Base-by-base conservation (phyloP, 2,113 vertebrate genomes). In the Chaetodon trifascialis region DNA sequence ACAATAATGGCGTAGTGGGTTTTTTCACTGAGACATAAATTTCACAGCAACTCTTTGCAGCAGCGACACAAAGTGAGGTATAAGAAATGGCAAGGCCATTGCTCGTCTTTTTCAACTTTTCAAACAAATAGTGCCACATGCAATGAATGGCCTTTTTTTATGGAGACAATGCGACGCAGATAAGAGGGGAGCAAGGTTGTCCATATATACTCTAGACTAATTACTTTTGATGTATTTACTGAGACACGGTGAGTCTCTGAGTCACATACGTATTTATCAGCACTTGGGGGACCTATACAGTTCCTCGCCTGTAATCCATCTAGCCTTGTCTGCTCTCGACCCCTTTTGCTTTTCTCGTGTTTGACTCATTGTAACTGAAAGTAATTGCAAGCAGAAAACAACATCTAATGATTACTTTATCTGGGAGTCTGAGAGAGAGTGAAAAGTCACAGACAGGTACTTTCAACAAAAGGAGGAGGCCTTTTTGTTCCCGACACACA, bases 381-480 rank as follows among this genome's bases (percentile, higher is more conserved):
- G 95, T 95, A 95, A 95, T 95, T 95, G 95, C 82, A 78, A 92
- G 87, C 91, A 94, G 93, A 95, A 95, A 95, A 95, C 94, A 95
- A 94, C 95, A 94, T 96, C 94, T 95, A 95, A 96, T 95, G 94
- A 96, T 96, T 95, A 93, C 93, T 95, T 95, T 95, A 95, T 95
- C 93, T 89, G 71, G 88, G 91, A 86, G 88, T 89, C 89, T 86
- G 91, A 91, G 88, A 89, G 88, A 94, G 89, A 89, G 91, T 86
- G 91, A 93, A 94, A 94, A 95, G 93, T 95, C 95, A 93, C 91
- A 94, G 95, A 94, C 93, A 94, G 94, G 93, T 95, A 94, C 91
- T 94, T 92, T 91, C 91, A 93, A 93, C 94, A 94, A 94, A 95
- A 91, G 90, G 91, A 91, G 86, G 84, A 88, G 91, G 83, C 84